A percentile compares a stretch with the other conserved stretches of the same genome.
These are phyloP conservation scores for Aplysina aerophoba DNA, from an alignment of 37 sponge, comb jelly and placozoan species.

Conservation along the genomic window DNA sequence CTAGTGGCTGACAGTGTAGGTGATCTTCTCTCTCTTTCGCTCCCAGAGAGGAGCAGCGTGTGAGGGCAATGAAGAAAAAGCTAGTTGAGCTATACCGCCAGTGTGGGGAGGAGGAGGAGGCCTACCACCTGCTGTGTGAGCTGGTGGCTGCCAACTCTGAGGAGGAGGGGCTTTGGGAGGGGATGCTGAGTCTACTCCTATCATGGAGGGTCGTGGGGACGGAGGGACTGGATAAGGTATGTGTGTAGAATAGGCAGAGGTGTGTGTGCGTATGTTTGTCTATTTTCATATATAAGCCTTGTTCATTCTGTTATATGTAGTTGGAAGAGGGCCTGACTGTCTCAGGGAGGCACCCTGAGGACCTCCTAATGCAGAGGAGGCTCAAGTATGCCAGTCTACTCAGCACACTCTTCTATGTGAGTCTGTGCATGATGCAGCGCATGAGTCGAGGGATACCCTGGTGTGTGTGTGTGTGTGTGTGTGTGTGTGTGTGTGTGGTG, in stretches of 20 bases:
- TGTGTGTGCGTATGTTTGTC: conserved; percentile 16
- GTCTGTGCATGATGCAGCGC: too few species aligned
- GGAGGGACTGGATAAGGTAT: not conserved
- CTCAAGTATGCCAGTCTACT: too few species aligned
- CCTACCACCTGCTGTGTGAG: not conserved
- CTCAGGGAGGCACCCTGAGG: too few species aligned
- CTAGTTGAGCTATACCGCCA: not conserved
- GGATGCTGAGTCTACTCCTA: not conserved
- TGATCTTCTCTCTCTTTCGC: too few species aligned
- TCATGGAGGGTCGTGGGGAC: not conserved
- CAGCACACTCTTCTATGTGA: too few species aligned
- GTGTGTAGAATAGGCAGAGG: not conserved
- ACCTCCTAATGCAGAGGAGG: too few species aligned
- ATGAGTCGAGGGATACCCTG: too few species aligned
- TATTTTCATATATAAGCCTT: not conserved
- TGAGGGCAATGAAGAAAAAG: conserved; percentile 1
- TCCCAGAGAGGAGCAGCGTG: not conserved
- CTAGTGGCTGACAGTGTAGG: too few species aligned
- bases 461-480: too few species aligned
- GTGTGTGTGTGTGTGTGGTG: too few species aligned
- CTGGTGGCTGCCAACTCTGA: not conserved
- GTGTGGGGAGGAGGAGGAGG: not conserved
- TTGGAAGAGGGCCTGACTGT: too few species aligned
- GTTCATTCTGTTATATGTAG: too few species aligned
- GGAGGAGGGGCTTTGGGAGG: not conserved